Evolutionary conservation across 2,113 vertebrate species (phyloP), one percentile per base, ranked within the genome.

Genomic region (Gallinago paraguaiae): DNA sequence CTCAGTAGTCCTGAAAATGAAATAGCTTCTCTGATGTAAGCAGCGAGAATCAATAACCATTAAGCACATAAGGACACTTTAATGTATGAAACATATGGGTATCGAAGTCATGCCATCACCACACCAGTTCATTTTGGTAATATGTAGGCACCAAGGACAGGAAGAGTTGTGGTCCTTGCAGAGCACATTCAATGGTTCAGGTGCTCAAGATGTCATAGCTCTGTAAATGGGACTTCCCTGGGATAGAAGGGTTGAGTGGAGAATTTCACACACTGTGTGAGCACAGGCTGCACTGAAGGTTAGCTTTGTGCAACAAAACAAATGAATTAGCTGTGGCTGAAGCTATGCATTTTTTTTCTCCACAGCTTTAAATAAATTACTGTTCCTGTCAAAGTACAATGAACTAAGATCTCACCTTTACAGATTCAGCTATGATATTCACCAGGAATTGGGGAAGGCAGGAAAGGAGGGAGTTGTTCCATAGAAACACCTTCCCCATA

Each of bases 21-120:
- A 97, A 96, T 88, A 76, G 81, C 57, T 90, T 93, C 94, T 97
- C 95, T 95, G 92, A 91, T 95, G 93, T 96, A 90, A 92, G 93
- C 82, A 94, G 87, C 68, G 77, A 92, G 92, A 97, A 97, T 98
- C 96, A 97, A 98, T 98, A 98, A 71, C 82, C 88, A 97, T 98
- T 98, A 98, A 96, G 90, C 70, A 82, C 57, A 90, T 95, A 95
- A 96, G 60, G 91, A 96, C 53, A 93, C 65, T 96, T 94, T 91
- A 93, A 95, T 96, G 33, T 77, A 91, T 92, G 82, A 82, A 94
- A 17, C 2, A 17, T 61, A 43, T 20, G 18, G 37, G 39, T 76
- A 41, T 77, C 82, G 93, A 95, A 96, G 93, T 86, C 89, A 95
- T 89, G 51, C 68, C 50, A 88, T 68, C 89, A 86, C 56, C 57